These are phyloP conservation scores for Diplolepis rosae DNA, from an alignment of 2,888 invertebrate genomes.

Conservation along the genomic window DNA sequence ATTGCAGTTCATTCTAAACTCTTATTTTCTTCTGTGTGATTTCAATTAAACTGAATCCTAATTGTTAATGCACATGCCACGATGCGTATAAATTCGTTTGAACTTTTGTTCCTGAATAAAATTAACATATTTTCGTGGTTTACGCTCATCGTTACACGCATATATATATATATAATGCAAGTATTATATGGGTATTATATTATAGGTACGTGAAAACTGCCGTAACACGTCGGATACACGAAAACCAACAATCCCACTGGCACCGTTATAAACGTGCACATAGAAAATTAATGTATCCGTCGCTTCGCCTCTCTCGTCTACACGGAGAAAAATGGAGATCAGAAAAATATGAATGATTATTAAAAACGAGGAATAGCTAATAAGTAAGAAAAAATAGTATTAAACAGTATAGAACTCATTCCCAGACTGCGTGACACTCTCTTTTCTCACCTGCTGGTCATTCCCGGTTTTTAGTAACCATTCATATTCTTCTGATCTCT, in stretches of 20 bases:
- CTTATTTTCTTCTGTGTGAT: too few relatives aligned
- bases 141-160: background rate
- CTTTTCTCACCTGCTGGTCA: too few relatives aligned
- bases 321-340: too few relatives aligned
- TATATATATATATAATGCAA: background rate
- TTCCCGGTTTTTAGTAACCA: too few relatives aligned
- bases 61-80: background rate
- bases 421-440: too few relatives aligned
- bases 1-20: too few relatives aligned
- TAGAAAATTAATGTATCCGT: slow-evolving; percentile 37
- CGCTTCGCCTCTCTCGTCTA: slow-evolving; percentile 1
- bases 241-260: slow-evolving; percentile 26
- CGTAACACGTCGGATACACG: slow-evolving; percentile 17
- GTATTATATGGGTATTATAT: slow-evolving; percentile 26
- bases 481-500: too few relatives aligned
- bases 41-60: background rate
- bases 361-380: too few relatives aligned
- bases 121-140: slow-evolving; percentile 4
- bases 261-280: slow-evolving; percentile 27
- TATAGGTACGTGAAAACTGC: slow-evolving; percentile 21
- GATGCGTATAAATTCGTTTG: background rate
- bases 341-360: too few relatives aligned
- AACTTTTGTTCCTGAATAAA: background rate
- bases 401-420: too few relatives aligned
- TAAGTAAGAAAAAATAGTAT: too few relatives aligned